Evolutionary conservation across 53 echinoderm and acorn worm species (phyloP).

Genomic region (Mesocentrotus franciscanus): DNA sequence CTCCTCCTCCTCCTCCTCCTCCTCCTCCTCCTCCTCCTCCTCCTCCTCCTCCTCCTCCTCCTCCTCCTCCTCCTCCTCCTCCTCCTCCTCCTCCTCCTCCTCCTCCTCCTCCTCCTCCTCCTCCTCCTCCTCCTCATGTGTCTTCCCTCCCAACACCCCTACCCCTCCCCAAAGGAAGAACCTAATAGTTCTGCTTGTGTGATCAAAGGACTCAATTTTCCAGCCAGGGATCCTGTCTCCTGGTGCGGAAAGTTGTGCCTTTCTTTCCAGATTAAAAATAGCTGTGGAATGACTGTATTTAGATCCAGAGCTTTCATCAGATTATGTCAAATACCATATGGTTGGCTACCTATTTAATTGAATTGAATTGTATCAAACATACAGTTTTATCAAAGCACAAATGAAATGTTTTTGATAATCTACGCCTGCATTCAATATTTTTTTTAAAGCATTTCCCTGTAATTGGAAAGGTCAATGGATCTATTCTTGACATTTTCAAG

Average conservation of each 20-base stretch:
- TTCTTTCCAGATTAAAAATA: constrained; percentile 20
- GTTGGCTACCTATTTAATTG: not conserved
- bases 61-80: no score
- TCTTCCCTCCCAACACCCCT: not conserved
- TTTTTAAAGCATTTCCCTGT: no score
- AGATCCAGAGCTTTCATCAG: not conserved
- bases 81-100: not conserved
- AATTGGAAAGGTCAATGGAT: no score
- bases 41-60: not conserved
- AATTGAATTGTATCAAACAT: not conserved
- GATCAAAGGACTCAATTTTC: not conserved
- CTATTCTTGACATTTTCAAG: not conserved
- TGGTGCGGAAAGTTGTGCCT: constrained; percentile 18
- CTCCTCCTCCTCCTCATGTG: not conserved
- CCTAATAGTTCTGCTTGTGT: not conserved
- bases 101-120: not conserved
- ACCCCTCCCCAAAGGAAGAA: not conserved
- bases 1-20: not conserved
- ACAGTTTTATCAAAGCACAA: no score
- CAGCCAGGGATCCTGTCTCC: not conserved
- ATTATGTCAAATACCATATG: not conserved
- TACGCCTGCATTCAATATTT: no score
- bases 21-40: not conserved
- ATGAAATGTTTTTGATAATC: no score
- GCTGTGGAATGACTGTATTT: not conserved